A percentile compares a stretch with the other conserved stretches of the same genome.
Evolutionary conservation across 2,797 vertebrate species (phyloP).

Genomic region (Anisognathus igniventris): DNA sequence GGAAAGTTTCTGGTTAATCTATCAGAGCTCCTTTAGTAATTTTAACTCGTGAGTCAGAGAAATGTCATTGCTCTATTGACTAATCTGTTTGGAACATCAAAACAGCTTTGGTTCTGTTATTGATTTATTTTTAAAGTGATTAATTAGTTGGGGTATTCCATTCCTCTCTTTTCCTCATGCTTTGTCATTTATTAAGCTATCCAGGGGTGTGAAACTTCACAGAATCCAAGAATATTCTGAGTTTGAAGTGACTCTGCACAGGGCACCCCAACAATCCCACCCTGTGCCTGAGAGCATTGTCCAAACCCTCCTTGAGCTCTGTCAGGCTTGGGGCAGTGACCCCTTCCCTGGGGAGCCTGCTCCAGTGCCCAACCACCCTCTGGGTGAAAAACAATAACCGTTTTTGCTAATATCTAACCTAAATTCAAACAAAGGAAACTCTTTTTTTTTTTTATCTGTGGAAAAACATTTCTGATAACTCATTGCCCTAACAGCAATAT

Average conservation of each 20-base stretch:
- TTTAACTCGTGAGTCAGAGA: neutral
- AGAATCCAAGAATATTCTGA: neutral
- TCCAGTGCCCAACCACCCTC: neutral
- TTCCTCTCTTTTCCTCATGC: neutral
- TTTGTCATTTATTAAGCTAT: neutral
- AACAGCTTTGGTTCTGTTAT: neutral
- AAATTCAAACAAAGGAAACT: neutral
- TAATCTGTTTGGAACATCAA: neutral
- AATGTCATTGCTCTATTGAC: neutral
- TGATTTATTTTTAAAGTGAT: neutral
- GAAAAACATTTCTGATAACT: neutral
- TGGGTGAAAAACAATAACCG: neutral
- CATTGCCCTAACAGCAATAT: neutral
- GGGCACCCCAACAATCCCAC: neutral
- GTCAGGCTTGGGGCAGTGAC: neutral
- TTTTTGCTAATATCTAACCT: neutral
- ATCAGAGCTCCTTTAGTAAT: neutral
- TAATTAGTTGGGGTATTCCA: neutral
- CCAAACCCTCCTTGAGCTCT: neutral
- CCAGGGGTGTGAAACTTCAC: neutral
- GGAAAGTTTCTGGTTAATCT: neutral
- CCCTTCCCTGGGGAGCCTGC: neutral
- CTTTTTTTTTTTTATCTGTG: neutral
- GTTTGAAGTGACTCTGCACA: neutral
- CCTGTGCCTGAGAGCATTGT: neutral